These are phyloP conservation scores for Metalampra italica DNA, from an alignment of 2,888 invertebrate genomes.

Conservation along the genomic window DNA sequence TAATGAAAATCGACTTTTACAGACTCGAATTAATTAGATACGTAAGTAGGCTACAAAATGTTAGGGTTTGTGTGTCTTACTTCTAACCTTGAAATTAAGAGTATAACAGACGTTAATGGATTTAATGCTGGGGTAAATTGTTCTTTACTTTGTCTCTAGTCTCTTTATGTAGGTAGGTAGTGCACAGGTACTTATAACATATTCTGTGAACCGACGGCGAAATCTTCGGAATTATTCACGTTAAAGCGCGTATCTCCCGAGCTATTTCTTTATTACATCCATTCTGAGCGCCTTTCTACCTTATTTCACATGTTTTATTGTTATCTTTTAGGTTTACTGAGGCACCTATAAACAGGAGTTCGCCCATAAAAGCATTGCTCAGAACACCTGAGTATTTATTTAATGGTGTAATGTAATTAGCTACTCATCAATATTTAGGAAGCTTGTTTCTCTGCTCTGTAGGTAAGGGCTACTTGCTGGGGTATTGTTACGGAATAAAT, in stretches of 20 bases:
- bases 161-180: too few relatives aligned
- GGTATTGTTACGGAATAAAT: too few relatives aligned
- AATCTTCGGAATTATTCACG: slow-evolving; percentile 52
- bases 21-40: too few relatives aligned
- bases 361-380: slow-evolving; percentile 19
- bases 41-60: too few relatives aligned
- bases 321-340: slow-evolving; percentile 30
- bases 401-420: slow-evolving; percentile 25
- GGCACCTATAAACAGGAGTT: slow-evolving; percentile 25
- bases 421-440: neutral
- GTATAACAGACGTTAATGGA: too few relatives aligned
- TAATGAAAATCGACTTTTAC: too few relatives aligned
- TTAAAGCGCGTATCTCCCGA: slow-evolving; percentile 36
- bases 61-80: too few relatives aligned
- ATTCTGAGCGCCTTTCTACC: slow-evolving; percentile 40
- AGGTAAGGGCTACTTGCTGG: too few relatives aligned
- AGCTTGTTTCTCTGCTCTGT: neutral
- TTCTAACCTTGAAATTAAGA: too few relatives aligned
- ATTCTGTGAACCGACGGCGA: slow-evolving; percentile 33
- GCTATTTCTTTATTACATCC: slow-evolving; percentile 64
- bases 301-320: slow-evolving; percentile 56
- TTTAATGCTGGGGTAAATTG: too few relatives aligned
- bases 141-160: too few relatives aligned
- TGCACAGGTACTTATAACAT: slow-evolving; percentile 6
- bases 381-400: slow-evolving; percentile 22